phyloP scores from a whole-genome alignment of 2,888 invertebrate species.

The Papilio elwesi region DNA sequence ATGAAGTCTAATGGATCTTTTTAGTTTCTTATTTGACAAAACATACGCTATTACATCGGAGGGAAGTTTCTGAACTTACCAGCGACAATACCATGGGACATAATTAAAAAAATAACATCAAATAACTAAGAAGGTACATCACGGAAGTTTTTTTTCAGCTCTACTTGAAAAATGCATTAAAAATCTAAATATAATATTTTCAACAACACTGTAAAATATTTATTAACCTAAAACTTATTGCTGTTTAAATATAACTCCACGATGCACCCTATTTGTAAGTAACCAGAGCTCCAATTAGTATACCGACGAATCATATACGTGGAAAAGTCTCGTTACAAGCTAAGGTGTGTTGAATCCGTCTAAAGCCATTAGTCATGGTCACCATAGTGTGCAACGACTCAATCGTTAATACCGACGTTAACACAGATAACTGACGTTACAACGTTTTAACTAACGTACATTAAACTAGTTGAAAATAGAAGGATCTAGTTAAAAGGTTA shows the following conservation, averaged over 20 bases:
- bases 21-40: too few relatives aligned
- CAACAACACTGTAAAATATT: neutral
- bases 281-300: neutral
- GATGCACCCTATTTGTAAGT: neutral
- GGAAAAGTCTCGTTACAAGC: neutral
- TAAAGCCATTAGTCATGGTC: constrained; percentile 21
- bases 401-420: constrained; percentile 31
- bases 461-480: constrained; percentile 25
- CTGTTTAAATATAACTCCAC: neutral
- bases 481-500: constrained; percentile 6
- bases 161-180: too few relatives aligned
- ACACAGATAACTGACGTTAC: constrained; percentile 12
- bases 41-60: too few relatives aligned
- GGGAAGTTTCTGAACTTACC: too few relatives aligned
- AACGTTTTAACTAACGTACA: constrained; percentile 19
- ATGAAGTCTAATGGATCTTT: neutral
- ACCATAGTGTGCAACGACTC: constrained; percentile 16
- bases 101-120: too few relatives aligned
- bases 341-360: constrained; percentile 13
- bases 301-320: neutral
- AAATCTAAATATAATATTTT: too few relatives aligned
- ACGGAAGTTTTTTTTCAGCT: too few relatives aligned
- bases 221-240: neutral
- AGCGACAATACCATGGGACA: too few relatives aligned
- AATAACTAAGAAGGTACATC: too few relatives aligned